Base-by-base conservation (phyloP, 2,888 invertebrate species). In the Cheilosia grossa region DNA sequence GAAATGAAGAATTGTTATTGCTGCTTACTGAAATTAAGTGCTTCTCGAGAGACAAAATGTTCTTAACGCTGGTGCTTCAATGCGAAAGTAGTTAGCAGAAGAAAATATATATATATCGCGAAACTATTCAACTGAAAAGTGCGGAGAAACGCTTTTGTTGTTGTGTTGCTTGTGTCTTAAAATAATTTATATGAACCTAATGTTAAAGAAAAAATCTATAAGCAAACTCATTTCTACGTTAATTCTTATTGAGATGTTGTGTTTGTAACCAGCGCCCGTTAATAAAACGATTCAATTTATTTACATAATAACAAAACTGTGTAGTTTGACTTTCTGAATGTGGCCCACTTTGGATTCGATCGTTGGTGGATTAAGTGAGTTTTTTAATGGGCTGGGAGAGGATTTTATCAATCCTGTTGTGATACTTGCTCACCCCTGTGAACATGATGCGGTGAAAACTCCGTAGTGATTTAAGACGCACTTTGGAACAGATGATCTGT, bases 231-330 rank as follows among this genome's bases (percentile, higher is more conserved):
- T 54, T 63, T 53, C 33, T 61, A 73, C 17, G 63, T 61, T 58
- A 19, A 3, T 15, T 30, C 5, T 40, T 40, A 21, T 44, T 63
- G 63, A 73, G 33, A 63, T 54, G 63, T 63, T 53, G 53, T 72
- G 42, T 61, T 61, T 61, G 72, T 72, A 51, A 72, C 40, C n/a
- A n/a, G 13, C 47, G 21, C 33, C 69, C 19, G 33, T 47, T 24
- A 67, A 67, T 54, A 54, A 67, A 51, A 51, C 44, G 44, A 66
- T 17, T 21, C 49, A 33, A 49, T 33, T 49, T 64, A 64, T 64
- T 49, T 49, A 51, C 13, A 33, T 21, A 51, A 51, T 21, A 51
- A 51, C 49, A 21, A 51, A 15, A 15, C 9, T 3, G 17, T 17
- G 44, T 17, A 2, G 2, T n/a, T 47, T 47, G n/a, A 7, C 6